These are phyloP conservation scores for Dicerorhinus sumatrensis DNA, from an alignment of 2,113 vertebrate genomes.

Conservation along the genomic window DNA sequence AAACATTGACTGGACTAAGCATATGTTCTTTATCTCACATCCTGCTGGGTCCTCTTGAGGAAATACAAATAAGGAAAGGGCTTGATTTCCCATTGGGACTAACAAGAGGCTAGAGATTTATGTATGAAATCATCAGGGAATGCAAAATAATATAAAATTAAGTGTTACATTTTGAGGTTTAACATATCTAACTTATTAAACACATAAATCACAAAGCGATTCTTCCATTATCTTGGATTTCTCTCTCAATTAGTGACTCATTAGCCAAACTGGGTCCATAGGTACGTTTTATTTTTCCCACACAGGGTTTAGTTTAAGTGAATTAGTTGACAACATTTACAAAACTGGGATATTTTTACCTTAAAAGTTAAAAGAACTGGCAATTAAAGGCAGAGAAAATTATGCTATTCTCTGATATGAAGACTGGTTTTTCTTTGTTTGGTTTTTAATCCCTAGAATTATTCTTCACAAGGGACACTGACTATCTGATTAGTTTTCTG, in stretches of 20 bases:
- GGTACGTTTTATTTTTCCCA: conserved; percentile 45
- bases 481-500: neutral
- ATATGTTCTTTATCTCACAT: conserved; percentile 61
- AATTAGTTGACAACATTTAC: conserved; percentile 22
- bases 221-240: conserved; percentile 54
- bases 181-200: conserved; percentile 74
- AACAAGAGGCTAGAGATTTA: conserved; percentile 58
- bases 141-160: conserved; percentile 41
- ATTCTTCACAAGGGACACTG: neutral
- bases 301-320: conserved; percentile 4
- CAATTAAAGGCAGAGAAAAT: neutral
- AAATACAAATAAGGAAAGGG: conserved; percentile 42
- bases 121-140: conserved; percentile 41
- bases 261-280: neutral
- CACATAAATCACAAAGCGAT: conserved; percentile 51
- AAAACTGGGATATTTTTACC: conserved; percentile 13
- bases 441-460: neutral
- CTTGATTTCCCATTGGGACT: conserved; percentile 37
- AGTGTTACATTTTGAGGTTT: conserved; percentile 44
- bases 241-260: conserved; percentile 31
- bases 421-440: neutral
- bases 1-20: conserved; percentile 20
- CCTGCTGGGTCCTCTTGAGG: neutral
- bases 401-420: neutral
- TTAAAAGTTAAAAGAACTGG: neutral